Conservation (phyloP, 2,888 invertebrate genomes). For the Subacronicta megacephala region DNA sequence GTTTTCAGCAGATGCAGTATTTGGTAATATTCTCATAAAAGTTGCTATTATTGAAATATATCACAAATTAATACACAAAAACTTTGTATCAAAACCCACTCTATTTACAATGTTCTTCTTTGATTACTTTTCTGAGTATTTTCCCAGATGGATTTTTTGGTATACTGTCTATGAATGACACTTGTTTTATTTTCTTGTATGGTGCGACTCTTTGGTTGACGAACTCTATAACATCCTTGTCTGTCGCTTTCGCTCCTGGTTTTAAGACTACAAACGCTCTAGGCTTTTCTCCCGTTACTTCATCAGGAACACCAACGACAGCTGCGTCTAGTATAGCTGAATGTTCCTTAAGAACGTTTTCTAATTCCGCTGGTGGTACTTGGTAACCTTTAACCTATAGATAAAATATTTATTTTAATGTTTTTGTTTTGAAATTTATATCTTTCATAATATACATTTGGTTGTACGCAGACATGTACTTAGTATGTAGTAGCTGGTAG, state of each 20-base stretch:
- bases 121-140: slow-evolving; percentile 91
- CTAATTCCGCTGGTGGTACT: slow-evolving; percentile 97
- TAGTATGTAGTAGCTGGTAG: too few species aligned
- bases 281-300: slow-evolving; percentile 92
- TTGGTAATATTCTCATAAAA: too few species aligned
- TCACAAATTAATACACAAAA: too few species aligned
- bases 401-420: too few species aligned
- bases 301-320: slow-evolving; percentile 94
- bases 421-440: too few species aligned
- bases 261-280: slow-evolving; percentile 92
- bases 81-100: too few species aligned
- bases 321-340: slow-evolving; percentile 94
- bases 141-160: slow-evolving; percentile 95
- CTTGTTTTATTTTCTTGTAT: slow-evolving; percentile 93
- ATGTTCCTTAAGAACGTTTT: slow-evolving; percentile 92
- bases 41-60: too few species aligned
- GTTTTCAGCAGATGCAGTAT: too few species aligned
- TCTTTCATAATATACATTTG: too few species aligned
- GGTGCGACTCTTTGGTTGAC: slow-evolving; percentile 92
- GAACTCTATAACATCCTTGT: slow-evolving; percentile 90
- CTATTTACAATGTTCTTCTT: slow-evolving; percentile 65
- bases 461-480: too few species aligned
- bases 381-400: slow-evolving; percentile 91
- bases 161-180: slow-evolving; percentile 91
- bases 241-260: slow-evolving; percentile 75